Conservation (phyloP, 1,140 invertebrate species). For the Oedothorax gibbosus region DNA sequence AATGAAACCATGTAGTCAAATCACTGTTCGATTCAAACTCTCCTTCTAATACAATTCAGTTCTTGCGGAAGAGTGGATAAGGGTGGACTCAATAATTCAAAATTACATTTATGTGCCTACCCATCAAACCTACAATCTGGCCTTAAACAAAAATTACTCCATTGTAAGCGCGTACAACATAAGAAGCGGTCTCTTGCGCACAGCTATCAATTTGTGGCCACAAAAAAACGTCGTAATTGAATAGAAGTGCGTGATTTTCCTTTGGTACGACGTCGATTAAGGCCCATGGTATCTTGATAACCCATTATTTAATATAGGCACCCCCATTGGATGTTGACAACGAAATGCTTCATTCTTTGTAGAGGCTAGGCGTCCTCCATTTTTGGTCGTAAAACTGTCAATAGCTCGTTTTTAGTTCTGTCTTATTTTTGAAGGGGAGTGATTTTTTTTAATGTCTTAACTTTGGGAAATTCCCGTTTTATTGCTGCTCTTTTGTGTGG, state of each 20-base stretch:
- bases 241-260: slow-evolving; percentile 10
- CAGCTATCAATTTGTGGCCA: too few relatives aligned
- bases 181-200: too few relatives aligned
- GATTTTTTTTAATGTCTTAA: neutral
- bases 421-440: neutral
- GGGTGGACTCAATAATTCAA: too few relatives aligned
- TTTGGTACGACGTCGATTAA: slow-evolving; percentile 1
- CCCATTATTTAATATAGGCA: slow-evolving; percentile 28
- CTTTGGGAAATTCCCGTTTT: neutral
- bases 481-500: neutral
- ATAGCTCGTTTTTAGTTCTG: neutral
- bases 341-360: slow-evolving; percentile 13
- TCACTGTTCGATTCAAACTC: too few relatives aligned
- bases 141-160: too few relatives aligned
- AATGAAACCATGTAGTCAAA: too few relatives aligned
- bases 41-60: too few relatives aligned
- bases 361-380: neutral
- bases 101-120: too few relatives aligned
- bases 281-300: slow-evolving; percentile 5
- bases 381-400: slow-evolving; percentile 1
- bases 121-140: too few relatives aligned
- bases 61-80: too few relatives aligned
- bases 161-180: too few relatives aligned
- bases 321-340: slow-evolving; percentile 5
- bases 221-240: slow-evolving; percentile 27